phyloP scores from a whole-genome alignment of 2,797 vertebrate genomes.

The Cryptoprocta ferox region DNA sequence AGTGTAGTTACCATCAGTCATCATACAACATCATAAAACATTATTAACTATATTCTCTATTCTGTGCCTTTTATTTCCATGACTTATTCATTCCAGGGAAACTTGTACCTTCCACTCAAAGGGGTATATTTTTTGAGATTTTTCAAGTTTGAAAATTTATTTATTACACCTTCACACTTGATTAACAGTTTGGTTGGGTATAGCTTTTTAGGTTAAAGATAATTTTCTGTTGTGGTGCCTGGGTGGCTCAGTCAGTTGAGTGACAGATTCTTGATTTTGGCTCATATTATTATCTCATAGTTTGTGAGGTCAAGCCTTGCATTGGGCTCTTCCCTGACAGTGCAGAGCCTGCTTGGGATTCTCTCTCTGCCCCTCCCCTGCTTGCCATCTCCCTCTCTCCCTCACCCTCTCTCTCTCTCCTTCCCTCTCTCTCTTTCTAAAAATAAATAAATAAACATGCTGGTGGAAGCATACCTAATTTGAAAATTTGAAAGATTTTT shows the following conservation, averaged over 20 bases:
- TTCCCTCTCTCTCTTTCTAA: too few species aligned
- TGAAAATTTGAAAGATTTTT: conserved; percentile 15
- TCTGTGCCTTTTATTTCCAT: background rate
- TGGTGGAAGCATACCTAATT: conserved; percentile 43
- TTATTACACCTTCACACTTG: background rate
- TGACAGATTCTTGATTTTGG: too few species aligned
- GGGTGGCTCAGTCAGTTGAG: too few species aligned
- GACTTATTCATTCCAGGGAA: background rate
- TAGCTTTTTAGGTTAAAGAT: conserved; percentile 18
- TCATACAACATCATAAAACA: background rate
- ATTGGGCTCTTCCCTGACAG: too few species aligned
- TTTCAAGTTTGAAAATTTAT: conserved; percentile 39
- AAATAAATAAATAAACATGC: too few species aligned
- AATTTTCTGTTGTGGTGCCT: background rate
- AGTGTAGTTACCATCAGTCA: background rate
- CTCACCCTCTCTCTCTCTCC: too few species aligned
- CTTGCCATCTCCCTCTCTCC: too few species aligned
- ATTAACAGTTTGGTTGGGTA: background rate
- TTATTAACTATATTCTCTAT: background rate
- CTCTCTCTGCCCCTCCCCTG: too few species aligned
- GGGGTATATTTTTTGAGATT: background rate
- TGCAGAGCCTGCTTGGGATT: too few species aligned
- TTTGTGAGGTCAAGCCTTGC: too few species aligned
- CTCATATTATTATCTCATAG: too few species aligned
- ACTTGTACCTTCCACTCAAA: background rate